Base-by-base conservation (phyloP, 2,113 vertebrate genomes). In the Lepisosteus osseus region DNA sequence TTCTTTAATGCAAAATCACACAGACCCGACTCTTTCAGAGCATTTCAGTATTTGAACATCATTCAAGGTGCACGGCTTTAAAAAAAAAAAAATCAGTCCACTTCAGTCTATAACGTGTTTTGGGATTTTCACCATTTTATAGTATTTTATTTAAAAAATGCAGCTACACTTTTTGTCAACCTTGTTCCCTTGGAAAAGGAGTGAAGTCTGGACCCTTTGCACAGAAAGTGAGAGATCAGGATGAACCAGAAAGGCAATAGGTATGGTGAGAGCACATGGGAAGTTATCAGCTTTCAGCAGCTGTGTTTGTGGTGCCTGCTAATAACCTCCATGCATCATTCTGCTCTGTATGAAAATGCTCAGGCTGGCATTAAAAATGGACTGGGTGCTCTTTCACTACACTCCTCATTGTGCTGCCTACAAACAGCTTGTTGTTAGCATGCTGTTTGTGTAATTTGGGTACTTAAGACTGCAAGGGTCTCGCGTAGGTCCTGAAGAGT, bases 321-420 rank as follows among this genome's bases (percentile, higher is more conserved):
- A 94, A 94, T 88, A 86, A 94, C 84, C 71, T 71, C 83, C 86
- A 94, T 94, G 92, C 82, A 93, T 95, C 92, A 95, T 86, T 41
- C 89, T 83, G 87, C 91, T 84, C 83, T 68, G 69, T 87, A 79
- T 72, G 84, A 89, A 89, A 84, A 81, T 69, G 78, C 79, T 70
- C 77, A 3, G 71, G 80, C 83, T 79, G 82, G 83, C 73, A 68
- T 91, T 89, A 90, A 90, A 89, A 88, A 87, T 78, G 84, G 84
- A 87, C 76, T 81, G 74, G 69, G 74, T 56, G 76, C 80, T 78
- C 79, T 83, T 66, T 17, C 69, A 13, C 69, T 79, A 77, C 41
- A 67, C 65, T 59, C 70, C 69, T 81, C 77, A 0, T 6, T 45
- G 40, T 75, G 74, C 80, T 73, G 79, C 79, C 76, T 72, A 78